Evolutionary conservation across 2,797 vertebrate species (phyloP), one percentile per base, ranked within the genome.

Genomic region (Betta splendens): DNA sequence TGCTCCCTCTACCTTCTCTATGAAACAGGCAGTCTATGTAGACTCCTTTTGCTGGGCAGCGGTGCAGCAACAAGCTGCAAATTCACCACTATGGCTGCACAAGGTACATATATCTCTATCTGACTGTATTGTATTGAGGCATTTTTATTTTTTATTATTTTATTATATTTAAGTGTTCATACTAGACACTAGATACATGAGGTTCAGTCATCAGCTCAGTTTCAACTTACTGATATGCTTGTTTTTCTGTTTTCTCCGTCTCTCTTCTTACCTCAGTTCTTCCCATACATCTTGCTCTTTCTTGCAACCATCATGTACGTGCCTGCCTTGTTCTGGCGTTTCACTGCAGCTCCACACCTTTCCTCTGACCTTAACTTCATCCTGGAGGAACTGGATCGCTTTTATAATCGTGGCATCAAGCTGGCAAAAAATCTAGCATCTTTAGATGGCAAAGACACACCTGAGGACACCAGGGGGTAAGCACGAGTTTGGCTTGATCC

Each of bases 21-120:
- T 90, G 93, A 87, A 90, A 29, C 97, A 99, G 75, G 96, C 95
- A 1, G 87, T 90, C 0, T 98, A 97, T 0, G 93, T 94, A 65
- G 95, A 98, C 58, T 94, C 95, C 1, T 98, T 95, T 66, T 98
- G 96, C 72, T 98, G 96, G 97, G 95, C 96, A 2, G 94, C 95
- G 1, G 90, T 98, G 2, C 95, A 97, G 77, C 92, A 94, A 57
- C 94, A 89, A 57, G 45, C 80, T 0, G 88, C 91, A 28, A 89
- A 80, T 44, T 91, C 94, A 6, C 94, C 94, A 1, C 84, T 97
- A 17, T 96, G 94, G 91, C 91, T 98, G 17, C 96, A 98, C 65
- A 98, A 98, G 93, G 95, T 98, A 92, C 2, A 73, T 3, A 16
- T 5, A 8, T 9, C 5, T 29, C 0, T n/a, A n/a, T n/a, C n/a